Evolutionary conservation across 1,140 invertebrate species (phyloP), one percentile per base, ranked within the genome.

Genomic region (Geopemphigus sp.): DNA sequence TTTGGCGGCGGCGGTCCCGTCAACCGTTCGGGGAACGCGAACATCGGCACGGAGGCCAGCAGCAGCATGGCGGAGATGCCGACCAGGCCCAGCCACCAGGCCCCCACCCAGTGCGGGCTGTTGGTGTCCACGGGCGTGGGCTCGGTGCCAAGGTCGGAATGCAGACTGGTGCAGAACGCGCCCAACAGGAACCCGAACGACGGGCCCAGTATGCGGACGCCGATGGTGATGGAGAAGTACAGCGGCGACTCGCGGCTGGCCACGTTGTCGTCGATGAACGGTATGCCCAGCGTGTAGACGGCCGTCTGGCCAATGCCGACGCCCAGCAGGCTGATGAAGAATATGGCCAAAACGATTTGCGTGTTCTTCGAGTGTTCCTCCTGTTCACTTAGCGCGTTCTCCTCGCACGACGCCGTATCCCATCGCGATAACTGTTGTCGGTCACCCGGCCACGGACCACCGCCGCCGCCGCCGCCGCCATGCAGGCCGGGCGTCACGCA

Each of bases 231-330:
- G 14, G 94, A 93, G 86, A 96, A 95, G 87, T 97, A 97, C 81
- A 96, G 89, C n/a, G 95, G 94, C 64, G 94, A 95, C 85, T 96
- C 94, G 84, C 92, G 90, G 85, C 92, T 94, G 81, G 93, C 93
- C 39, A 96, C 94, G 86, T 96, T 97, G 86, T 97, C 95, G 83
- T 96, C 95, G 64, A 97, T 95, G 84, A 95, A 97, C 1, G 95
- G 95, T 83, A 97, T 96, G 6, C 94, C 94, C n/a, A 96, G 87
- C 5, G 94, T 95, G 81, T 94, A 93, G n/a, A 96, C 93, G 2
- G 95, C 93, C 0, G 95, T 97, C 86, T 96, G 94, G 1, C 94
- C 94, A 85, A 97, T 92, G 47, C 95, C 95, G n/a, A 96, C 93
- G 56, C 93, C 92, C 39, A 97, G 87, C 72, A 96, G 86, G 80